phyloP scores from a whole-genome alignment of 2,797 vertebrate genomes.

The Molossus molossus region DNA sequence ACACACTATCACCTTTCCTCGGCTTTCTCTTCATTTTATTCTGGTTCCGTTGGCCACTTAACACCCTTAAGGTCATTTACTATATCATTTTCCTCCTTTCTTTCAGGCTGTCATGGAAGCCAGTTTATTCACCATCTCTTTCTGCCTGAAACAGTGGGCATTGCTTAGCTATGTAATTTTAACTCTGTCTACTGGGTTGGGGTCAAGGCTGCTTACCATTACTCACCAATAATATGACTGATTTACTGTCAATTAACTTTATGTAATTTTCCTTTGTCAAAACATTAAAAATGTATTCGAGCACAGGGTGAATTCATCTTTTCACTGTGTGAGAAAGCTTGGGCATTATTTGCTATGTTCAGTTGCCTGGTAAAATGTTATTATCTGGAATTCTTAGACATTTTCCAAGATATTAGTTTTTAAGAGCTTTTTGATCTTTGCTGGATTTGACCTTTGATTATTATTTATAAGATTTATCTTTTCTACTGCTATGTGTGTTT shows the following conservation, averaged over 20 bases:
- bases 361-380: conserved; percentile 42
- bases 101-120: background rate
- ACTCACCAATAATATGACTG: background rate
- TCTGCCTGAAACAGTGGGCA: background rate
- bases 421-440: conserved; percentile 50
- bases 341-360: conserved; percentile 10
- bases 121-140: background rate
- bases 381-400: conserved; percentile 37
- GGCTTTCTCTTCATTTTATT: background rate
- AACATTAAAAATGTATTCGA: background rate
- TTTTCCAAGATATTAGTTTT: conserved; percentile 49
- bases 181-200: background rate
- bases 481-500: background rate
- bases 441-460: conserved; percentile 66
- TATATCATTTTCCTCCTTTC: background rate
- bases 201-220: conserved; percentile 15
- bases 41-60: background rate
- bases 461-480: conserved; percentile 66
- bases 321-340: conserved; percentile 29
- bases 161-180: background rate
- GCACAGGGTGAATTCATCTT: background rate
- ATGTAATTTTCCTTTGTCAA: background rate
- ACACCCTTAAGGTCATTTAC: background rate
- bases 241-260: conserved; percentile 31
- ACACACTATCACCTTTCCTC: background rate